Conservation (phyloP, 1,140 invertebrate genomes). For the Sinonovacula constricta region DNA sequence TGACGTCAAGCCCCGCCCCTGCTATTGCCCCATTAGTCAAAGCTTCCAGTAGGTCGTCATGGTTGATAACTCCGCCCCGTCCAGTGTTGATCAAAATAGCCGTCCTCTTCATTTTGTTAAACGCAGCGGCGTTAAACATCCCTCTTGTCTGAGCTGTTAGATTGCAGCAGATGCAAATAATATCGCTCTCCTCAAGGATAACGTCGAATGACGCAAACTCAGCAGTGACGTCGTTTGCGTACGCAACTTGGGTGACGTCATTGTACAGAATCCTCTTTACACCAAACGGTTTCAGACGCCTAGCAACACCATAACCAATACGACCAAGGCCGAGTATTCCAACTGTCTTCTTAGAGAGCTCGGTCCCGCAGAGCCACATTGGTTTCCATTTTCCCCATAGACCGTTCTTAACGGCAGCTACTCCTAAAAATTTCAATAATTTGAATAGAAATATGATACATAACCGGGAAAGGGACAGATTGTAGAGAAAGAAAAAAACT, state of each 20-base stretch:
- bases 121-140: slow-evolving; percentile 71
- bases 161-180: slow-evolving; percentile 75
- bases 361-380: slow-evolving; percentile 92
- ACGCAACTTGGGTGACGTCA: slow-evolving; percentile 83
- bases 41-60: slow-evolving; percentile 72
- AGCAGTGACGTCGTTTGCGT: slow-evolving; percentile 83
- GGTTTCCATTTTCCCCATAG: slow-evolving; percentile 88
- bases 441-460: too few relatives aligned
- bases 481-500: too few relatives aligned
- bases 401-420: slow-evolving; percentile 69
- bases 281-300: slow-evolving; percentile 85
- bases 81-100: slow-evolving; percentile 77
- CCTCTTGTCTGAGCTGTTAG: slow-evolving; percentile 72
- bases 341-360: slow-evolving; percentile 87
- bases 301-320: slow-evolving; percentile 85
- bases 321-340: slow-evolving; percentile 90
- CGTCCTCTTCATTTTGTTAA: slow-evolving; percentile 76
- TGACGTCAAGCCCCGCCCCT: slow-evolving; percentile 95
- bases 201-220: slow-evolving; percentile 82
- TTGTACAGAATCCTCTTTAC: slow-evolving; percentile 85
- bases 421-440: slow-evolving; percentile 66
- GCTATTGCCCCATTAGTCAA: slow-evolving; percentile 83
- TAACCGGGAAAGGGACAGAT: too few relatives aligned
- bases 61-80: slow-evolving; percentile 77
- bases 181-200: slow-evolving; percentile 74